phyloP scores from a whole-genome alignment of 2,888 invertebrate species.

The Trypoxylon attenuatum region DNA sequence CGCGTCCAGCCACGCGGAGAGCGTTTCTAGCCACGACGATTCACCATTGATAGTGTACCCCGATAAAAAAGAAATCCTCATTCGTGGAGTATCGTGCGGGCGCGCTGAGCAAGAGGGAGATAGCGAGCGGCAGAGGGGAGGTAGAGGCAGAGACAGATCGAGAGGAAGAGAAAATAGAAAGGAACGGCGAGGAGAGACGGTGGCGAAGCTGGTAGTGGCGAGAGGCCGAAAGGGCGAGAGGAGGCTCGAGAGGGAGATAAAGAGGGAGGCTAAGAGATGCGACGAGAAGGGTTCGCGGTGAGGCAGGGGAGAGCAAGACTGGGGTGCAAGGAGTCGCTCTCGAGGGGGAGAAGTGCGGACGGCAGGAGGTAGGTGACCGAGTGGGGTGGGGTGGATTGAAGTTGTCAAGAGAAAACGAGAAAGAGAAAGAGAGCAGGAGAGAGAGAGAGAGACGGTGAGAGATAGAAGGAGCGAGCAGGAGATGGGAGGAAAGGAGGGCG shows the following conservation, averaged over 20 bases:
- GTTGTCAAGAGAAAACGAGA: too few relatives aligned
- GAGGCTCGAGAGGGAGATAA: conserved; percentile 1
- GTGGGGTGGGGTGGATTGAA: conserved; percentile 18
- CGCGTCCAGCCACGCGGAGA: background rate
- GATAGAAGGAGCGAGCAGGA: conserved; percentile 15
- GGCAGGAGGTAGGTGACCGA: conserved; percentile 11
- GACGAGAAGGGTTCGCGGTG: background rate
- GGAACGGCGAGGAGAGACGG: conserved; percentile 14
- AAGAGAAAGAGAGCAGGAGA: too few relatives aligned
- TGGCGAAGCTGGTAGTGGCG: conserved; percentile 10
- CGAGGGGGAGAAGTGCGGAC: background rate
- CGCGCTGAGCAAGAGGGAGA: too few relatives aligned
- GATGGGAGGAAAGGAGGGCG: conserved; percentile 8
- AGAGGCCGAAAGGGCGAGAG: background rate
- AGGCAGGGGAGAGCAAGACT: conserved; percentile 25
- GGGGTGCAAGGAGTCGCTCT: conserved; percentile 30
- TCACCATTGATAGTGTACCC: conserved; percentile 39
- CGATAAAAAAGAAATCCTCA: conserved; percentile 13
- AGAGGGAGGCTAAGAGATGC: conserved; percentile 4
- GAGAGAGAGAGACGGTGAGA: conserved; percentile 1
- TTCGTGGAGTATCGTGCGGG: background rate
- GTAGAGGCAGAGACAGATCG: background rate
- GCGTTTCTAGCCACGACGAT: background rate
- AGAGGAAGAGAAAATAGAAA: conserved; percentile 45
- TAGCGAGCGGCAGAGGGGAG: conserved; percentile 8